Conservation (phyloP, 2,888 invertebrate species). For the Aphodius sticticus region DNA sequence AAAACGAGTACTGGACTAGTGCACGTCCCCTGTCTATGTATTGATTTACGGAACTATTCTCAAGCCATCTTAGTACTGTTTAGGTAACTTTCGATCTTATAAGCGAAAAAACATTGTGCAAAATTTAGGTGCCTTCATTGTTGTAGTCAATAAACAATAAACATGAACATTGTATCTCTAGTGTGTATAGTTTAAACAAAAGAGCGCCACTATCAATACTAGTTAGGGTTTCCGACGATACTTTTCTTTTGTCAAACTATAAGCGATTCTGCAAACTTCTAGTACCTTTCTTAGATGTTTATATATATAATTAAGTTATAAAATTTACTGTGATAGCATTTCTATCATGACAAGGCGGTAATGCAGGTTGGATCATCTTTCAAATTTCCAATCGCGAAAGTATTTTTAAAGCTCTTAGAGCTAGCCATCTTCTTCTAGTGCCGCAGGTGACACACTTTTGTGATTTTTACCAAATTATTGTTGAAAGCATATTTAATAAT, state of each 20-base stretch:
- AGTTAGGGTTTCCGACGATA: conserved; percentile 32
- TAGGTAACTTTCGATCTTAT: conserved; percentile 11
- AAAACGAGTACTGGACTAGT: conserved; percentile 1
- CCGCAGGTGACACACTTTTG: neutral
- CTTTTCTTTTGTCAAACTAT: conserved; percentile 49
- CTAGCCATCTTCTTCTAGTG: neutral
- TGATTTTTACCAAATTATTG: conserved; percentile 17
- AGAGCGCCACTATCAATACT: conserved; percentile 33
- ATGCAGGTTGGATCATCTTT: conserved; percentile 46
- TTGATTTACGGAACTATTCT: neutral
- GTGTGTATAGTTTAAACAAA: conserved; percentile 36
- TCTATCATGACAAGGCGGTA: conserved; percentile 54
- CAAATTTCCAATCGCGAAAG: neutral
- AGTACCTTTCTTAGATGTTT: conserved; percentile 44
- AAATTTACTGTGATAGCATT: conserved; percentile 54
- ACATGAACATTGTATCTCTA: conserved; percentile 31
- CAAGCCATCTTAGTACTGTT: conserved; percentile 10
- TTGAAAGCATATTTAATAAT: neutral
- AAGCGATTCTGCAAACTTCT: conserved; percentile 48
- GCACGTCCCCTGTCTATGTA: neutral
- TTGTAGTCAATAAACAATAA: conserved; percentile 37
- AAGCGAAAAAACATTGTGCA: conserved; percentile 36
- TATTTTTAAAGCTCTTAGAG: conserved; percentile 35
- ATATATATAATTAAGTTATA: conserved; percentile 47
- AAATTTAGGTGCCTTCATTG: conserved; percentile 39